A percentile compares a stretch with the other conserved stretches of the same genome.
Conservation (phyloP, 2,797 vertebrate genomes). For the Neostethus bicornis region DNA sequence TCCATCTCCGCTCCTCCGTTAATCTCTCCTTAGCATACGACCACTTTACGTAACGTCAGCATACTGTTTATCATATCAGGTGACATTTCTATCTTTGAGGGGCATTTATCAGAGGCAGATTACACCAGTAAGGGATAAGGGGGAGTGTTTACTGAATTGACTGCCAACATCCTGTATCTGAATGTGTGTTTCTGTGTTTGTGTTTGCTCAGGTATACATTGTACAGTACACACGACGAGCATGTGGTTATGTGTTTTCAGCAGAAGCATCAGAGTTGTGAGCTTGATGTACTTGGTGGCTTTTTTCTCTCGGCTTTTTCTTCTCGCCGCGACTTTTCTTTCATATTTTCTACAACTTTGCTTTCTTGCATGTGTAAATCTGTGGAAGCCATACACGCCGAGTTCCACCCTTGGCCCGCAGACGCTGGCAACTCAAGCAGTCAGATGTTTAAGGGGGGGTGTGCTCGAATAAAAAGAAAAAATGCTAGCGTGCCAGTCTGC, state of each 20-base stretch:
- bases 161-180: conserved; percentile 77
- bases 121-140: conserved; percentile 78
- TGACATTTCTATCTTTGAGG: conserved; percentile 83
- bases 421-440: conserved; percentile 56
- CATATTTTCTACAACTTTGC: conserved; percentile 42
- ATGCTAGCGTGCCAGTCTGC: conserved; percentile 61
- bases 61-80: conserved; percentile 80
- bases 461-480: conserved; percentile 59
- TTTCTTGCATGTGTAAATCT: conserved; percentile 22
- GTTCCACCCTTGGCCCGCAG: conserved; percentile 57
- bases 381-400: conserved; percentile 29
- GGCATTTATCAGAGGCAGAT: conserved; percentile 83
- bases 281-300: conserved; percentile 35
- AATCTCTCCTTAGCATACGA: conserved; percentile 77
- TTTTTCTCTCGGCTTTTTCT: neutral
- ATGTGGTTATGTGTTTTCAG: conserved; percentile 48
- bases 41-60: conserved; percentile 78
- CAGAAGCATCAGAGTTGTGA: conserved; percentile 55
- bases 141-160: conserved; percentile 82
- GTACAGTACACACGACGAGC: conserved; percentile 47
- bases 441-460: conserved; percentile 74
- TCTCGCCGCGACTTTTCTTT: conserved; percentile 22
- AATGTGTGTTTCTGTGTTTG: conserved; percentile 59
- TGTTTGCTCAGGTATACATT: conserved; percentile 64
- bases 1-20: conserved; percentile 63